Base-by-base conservation (phyloP, 2,888 invertebrate species). In the Gandaritis pyraliata region DNA sequence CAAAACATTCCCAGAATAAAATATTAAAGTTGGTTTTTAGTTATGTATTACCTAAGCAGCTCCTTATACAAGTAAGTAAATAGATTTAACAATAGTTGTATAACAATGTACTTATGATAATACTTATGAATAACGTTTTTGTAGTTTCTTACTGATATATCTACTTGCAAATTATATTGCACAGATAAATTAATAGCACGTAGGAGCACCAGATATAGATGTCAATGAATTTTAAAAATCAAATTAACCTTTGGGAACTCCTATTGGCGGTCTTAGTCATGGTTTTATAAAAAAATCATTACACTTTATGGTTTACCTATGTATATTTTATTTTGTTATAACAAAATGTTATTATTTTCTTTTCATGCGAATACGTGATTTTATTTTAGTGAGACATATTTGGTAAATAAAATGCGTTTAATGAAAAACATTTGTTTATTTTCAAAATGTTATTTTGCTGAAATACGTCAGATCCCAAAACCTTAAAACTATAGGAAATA, bases 311-410 rank as follows among this genome's bases (percentile, higher is more conserved):
- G 10, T 33, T 33, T 33, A 7, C 3, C 23, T 23, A 23, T 23
- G 23, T 23, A 23, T 23, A 23, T 23, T 23, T 41, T 13, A 41
- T 41, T 41, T 15, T 41, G 13, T 13, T 41, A 41, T 61, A 57
- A 58, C 47, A 45, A 54, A 76, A 71, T 72, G 54, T 66, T 72
- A 74, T 68, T 72, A 71, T 76, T 78, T 71, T 73, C 74, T 76
- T 81, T 76, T 75, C 74, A 76, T 74, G 72, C 71, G 74, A 77
- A 79, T 77, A 78, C 64, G 87, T 87, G 89, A 89, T 88, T 87
- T 85, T 78, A 82, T 81, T 85, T 86, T 82, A 87, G 84, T 87
- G 84, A 87, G 83, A 85, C 64, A 75, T 76, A 74, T 77, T 83
- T 81, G 76, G 72, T 76, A 80, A 87, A 86, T 87, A 87, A 87